These are phyloP conservation scores for Xiphydria camelus DNA, from an alignment of 2,888 invertebrate genomes.

Conservation along the genomic window DNA sequence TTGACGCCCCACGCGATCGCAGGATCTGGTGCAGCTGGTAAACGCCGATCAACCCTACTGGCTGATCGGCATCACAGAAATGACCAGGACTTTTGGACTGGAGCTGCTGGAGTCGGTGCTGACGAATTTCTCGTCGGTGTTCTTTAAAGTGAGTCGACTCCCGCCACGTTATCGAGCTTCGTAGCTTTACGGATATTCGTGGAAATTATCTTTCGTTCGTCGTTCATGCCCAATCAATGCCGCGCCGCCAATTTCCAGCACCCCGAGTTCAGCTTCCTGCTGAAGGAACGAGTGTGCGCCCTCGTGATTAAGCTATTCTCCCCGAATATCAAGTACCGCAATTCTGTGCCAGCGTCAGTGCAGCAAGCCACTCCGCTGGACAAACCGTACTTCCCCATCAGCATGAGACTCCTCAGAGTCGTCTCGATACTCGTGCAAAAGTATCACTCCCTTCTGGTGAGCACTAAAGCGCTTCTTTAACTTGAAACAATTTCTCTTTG, in stretches of 20 bases:
- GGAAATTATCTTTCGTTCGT: not conserved
- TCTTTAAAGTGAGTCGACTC: conserved; percentile 69
- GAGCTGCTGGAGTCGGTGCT: conserved; percentile 93
- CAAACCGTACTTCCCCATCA: conserved; percentile 95
- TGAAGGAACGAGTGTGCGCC: conserved; percentile 97
- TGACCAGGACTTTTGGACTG: conserved; percentile 95
- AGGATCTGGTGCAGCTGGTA: conserved; percentile 95
- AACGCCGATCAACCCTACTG: conserved; percentile 96
- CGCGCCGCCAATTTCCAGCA: conserved; percentile 78
- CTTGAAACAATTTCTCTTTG: not conserved
- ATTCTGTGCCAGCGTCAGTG: conserved; percentile 62
- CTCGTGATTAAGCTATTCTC: conserved; percentile 98
- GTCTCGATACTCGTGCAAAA: conserved; percentile 92
- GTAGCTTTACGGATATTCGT: not conserved
- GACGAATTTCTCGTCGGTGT: conserved; percentile 81
- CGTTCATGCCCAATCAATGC: not conserved
- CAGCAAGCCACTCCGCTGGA: conserved; percentile 73
- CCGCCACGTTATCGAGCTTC: not conserved
- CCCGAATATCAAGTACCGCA: conserved; percentile 95
- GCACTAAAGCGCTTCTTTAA: conserved; percentile 36
- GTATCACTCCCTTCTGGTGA: conserved; percentile 86
- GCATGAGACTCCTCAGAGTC: conserved; percentile 89
- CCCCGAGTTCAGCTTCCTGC: conserved; percentile 88
- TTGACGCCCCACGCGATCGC: too few relatives aligned
- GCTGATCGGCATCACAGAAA: conserved; percentile 94